Percentiles rank a stretch among this genome's conserved stretches.
phyloP scores from a whole-genome alignment of 2,113 vertebrate species.

The Ageneiosus marmoratus region DNA sequence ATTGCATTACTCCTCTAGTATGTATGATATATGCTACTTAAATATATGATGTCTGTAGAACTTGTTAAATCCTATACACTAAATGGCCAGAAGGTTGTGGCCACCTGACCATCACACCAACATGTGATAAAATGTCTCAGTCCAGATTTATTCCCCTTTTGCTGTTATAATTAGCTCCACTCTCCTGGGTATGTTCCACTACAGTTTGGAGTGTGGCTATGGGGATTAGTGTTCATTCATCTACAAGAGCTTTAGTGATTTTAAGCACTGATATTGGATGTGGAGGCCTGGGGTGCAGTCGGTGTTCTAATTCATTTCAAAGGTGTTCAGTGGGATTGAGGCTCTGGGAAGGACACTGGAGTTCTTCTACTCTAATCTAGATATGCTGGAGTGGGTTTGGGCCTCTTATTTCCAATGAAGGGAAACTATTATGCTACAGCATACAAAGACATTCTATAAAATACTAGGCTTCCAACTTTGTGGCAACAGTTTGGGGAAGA shows the following conservation, averaged over 20 bases:
- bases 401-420: background rate
- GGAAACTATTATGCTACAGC: background rate
- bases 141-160: background rate
- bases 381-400: background rate
- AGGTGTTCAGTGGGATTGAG: background rate
- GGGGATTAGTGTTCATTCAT: background rate
- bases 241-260: background rate
- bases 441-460: background rate
- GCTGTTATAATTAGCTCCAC: background rate
- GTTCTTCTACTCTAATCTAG: background rate
- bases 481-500: background rate
- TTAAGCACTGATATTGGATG: background rate
- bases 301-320: background rate
- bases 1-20: conserved; percentile 19
- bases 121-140: background rate
- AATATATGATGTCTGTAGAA: background rate
- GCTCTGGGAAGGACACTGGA: background rate
- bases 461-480: background rate
- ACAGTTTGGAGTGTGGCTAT: background rate
- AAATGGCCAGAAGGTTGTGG: background rate
- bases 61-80: background rate
- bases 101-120: background rate
- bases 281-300: background rate
- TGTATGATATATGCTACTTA: background rate
- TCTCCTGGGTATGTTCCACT: background rate